Evolutionary conservation across 2,888 invertebrate species (phyloP).

Genomic region (Trissolcus brochymenae): DNA sequence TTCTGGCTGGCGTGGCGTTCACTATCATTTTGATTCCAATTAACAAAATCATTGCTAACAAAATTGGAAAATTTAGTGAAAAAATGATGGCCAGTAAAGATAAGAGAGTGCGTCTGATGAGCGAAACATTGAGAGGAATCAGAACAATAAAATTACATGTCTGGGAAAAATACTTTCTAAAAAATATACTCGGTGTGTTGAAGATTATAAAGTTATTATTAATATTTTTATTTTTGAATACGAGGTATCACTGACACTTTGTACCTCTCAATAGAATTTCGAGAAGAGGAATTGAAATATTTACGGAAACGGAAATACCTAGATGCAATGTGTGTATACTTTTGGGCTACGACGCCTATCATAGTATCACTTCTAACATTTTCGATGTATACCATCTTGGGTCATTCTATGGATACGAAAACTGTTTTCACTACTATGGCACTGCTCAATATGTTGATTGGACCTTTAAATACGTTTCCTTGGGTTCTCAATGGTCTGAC

Average conservation of each 20-base stretch:
- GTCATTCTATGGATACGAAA: slow-evolving; percentile 89
- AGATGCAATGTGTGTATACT: slow-evolving; percentile 97
- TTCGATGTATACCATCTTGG: slow-evolving; percentile 85
- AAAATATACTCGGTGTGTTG: slow-evolving; percentile 81
- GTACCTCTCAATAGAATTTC: slow-evolving; percentile 77
- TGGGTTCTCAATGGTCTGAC: slow-evolving; percentile 98
- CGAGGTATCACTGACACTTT: no score
- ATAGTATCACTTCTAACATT: slow-evolving; percentile 91
- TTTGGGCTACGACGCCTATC: slow-evolving; percentile 99
- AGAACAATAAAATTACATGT: slow-evolving; percentile 93
- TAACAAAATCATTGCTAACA: slow-evolving; percentile 91
- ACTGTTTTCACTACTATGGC: slow-evolving; percentile 96
- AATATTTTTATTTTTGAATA: neutral
- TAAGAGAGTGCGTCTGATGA: slow-evolving; percentile 88
- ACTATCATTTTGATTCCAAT: slow-evolving; percentile 93
- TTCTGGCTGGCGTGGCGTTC: slow-evolving; percentile 92
- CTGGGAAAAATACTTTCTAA: slow-evolving; percentile 93
- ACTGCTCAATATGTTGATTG: slow-evolving; percentile 95
- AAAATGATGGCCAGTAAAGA: slow-evolving; percentile 96
- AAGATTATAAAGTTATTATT: neutral
- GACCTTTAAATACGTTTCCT: slow-evolving; percentile 97
- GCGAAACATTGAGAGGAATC: slow-evolving; percentile 92
- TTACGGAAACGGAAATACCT: slow-evolving; percentile 93
- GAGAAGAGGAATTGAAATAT: slow-evolving; percentile 85
- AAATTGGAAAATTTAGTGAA: slow-evolving; percentile 90